A percentile compares a stretch with the other conserved stretches of the same genome.
Conservation (phyloP, 1,140 invertebrate genomes). For the Drosophila ficusphila region DNA sequence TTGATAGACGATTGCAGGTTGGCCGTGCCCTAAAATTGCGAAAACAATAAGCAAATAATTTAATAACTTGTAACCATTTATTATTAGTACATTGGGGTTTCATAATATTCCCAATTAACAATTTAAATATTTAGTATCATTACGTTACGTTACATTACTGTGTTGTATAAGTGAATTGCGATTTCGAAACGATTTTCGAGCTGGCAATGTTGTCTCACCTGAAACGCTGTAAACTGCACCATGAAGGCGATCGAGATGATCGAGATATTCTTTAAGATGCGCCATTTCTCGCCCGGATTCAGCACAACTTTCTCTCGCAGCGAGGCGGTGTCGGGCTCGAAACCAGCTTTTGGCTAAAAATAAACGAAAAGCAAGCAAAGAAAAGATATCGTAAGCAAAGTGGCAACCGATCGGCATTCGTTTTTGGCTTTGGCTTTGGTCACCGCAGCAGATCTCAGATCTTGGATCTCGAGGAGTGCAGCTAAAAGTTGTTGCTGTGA, state of each 20-base stretch:
- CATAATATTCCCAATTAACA: too few species aligned
- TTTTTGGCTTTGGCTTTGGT: too few species aligned
- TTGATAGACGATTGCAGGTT: conserved; percentile 96
- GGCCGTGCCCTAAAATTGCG: conserved; percentile 89
- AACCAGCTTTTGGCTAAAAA: conserved; percentile 83
- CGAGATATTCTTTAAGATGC: conserved; percentile 94
- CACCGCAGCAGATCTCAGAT: neutral
- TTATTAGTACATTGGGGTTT: too few species aligned
- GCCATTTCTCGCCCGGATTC: conserved; percentile 91
- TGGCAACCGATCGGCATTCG: conserved; percentile 28
- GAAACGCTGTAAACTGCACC: conserved; percentile 96
- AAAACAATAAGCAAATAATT: neutral
- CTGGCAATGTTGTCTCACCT: conserved; percentile 74
- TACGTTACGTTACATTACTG: too few species aligned
- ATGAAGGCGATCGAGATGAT: conserved; percentile 95
- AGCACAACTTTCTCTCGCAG: conserved; percentile 90
- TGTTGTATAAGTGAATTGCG: too few species aligned
- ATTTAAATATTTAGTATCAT: too few species aligned
- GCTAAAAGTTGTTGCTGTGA: neutral
- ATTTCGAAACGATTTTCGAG: neutral
- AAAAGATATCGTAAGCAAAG: conserved; percentile 38
- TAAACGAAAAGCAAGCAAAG: conserved; percentile 38
- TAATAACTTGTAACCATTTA: too few species aligned
- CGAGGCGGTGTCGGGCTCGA: conserved; percentile 83
- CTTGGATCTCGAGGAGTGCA: conserved; percentile 1